Evolutionary conservation across 1,140 invertebrate species (phyloP).

Genomic region (Gryllus bimaculatus): DNA sequence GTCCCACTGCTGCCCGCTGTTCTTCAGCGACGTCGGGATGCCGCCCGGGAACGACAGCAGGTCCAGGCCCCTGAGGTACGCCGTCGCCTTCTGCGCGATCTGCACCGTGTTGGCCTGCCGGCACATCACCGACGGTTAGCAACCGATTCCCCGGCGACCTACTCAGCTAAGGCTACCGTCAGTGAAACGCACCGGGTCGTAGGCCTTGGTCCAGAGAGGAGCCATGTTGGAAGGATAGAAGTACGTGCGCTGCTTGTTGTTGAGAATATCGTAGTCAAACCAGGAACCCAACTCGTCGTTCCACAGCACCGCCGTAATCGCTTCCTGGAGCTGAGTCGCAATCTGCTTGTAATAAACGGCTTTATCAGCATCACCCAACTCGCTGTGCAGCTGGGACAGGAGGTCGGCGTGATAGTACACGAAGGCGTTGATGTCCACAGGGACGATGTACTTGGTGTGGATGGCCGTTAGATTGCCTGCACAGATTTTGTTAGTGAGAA

Average conservation of each 20-base stretch:
- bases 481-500: conserved; percentile 28
- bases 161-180: too few relatives aligned
- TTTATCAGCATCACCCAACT: conserved; percentile 40
- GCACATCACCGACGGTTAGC: too few relatives aligned
- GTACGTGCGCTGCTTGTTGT: conserved; percentile 43
- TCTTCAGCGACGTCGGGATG: conserved; percentile 40
- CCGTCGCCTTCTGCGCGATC: not conserved
- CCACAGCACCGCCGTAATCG: conserved; percentile 61
- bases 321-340: conserved; percentile 40
- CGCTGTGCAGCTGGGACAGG: conserved; percentile 42
- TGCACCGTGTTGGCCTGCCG: too few relatives aligned
- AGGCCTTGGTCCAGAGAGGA: conserved; percentile 58
- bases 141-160: not conserved
- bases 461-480: conserved; percentile 42
- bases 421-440: conserved; percentile 78
- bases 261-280: conserved; percentile 61
- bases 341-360: conserved; percentile 32
- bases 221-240: conserved; percentile 66
- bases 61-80: not conserved
- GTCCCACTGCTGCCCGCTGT: conserved; percentile 47
- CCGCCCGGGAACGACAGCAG: conserved; percentile 43
- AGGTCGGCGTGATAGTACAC: conserved; percentile 52
- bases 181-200: too few relatives aligned
- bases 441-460: conserved; percentile 56
- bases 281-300: conserved; percentile 55